Base-by-base conservation (phyloP, 1,140 invertebrate species). In the Kradibia gibbosae region DNA sequence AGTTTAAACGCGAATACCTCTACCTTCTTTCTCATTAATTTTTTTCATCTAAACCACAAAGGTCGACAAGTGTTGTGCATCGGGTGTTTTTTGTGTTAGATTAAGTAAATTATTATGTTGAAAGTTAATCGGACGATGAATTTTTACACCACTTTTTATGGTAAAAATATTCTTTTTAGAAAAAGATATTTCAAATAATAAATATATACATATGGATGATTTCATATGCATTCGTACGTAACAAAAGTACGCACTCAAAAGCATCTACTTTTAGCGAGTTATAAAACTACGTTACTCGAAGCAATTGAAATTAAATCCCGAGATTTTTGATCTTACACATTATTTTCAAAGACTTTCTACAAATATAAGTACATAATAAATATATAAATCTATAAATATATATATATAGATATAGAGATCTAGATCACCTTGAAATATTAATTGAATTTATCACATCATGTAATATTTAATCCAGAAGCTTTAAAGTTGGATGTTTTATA, bases 101-200 rank as follows among this genome's bases (percentile, higher is more conserved):
- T 65, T 53, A 53, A 17, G 36, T 74, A 74, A 81, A 75, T 36
- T 70, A 34, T 57, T 70, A n/a, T 34, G 36, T 34, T n/a, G 67
- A 36, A 71, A 79, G 72, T 53, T 34, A 20, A 25, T 20, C 20
- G 39, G 55, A 11, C 55, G 20, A 15, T 20, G 34, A 4, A n/a
- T 74, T 80, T 74, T 80, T 80, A 74, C 25, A 50, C 50, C 70
- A 3, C 53, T 80, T 81, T 80, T 81, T 81, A 81, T 42, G 45
- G 57, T n/a, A 48, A 81, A 22, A 75, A 81, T 60, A 72, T 70
- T 57, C 60, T 70, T 81, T 75, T 71, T 48, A 81, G 79, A 81
- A 75, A 81, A 81, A 75, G 28, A 70, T n/a, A 75, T 65, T 36
- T 71, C 31, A 74, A 80, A 80, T 60, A 65, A 74, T 80, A 79